phyloP scores from a whole-genome alignment of 2,888 invertebrate species.

The Aradus depressus region DNA sequence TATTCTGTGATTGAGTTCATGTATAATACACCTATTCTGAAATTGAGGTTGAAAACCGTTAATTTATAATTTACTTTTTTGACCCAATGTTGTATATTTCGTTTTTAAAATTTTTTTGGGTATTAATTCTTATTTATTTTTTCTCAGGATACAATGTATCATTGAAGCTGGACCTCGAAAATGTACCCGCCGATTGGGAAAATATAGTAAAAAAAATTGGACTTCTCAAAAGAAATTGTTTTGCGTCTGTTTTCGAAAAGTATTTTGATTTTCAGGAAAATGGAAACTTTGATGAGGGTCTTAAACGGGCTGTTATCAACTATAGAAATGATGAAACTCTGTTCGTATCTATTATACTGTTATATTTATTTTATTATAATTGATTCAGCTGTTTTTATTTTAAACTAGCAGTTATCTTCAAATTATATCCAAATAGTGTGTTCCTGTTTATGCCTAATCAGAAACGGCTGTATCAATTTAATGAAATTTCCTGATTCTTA shows the following conservation, averaged over 20 bases:
- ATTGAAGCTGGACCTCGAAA: conserved; percentile 81
- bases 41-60: too few relatives aligned
- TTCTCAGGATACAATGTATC: conserved; percentile 84
- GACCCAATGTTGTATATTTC: not conserved
- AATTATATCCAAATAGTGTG: too few relatives aligned
- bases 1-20: not conserved
- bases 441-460: too few relatives aligned
- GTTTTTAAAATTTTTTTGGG: not conserved
- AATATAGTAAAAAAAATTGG: conserved; percentile 83
- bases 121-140: conserved; percentile 23
- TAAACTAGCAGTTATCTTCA: too few relatives aligned
- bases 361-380: conserved; percentile 3
- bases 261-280: conserved; percentile 97
- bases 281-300: conserved; percentile 61
- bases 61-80: too few relatives aligned
- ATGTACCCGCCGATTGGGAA: conserved; percentile 83
- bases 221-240: conserved; percentile 92
- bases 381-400: too few relatives aligned
- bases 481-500: too few relatives aligned
- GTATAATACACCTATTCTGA: too few relatives aligned
- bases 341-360: conserved; percentile 46
- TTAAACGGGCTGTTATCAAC: conserved; percentile 93
- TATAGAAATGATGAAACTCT: conserved; percentile 98
- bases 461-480: too few relatives aligned
- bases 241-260: conserved; percentile 98